Conservation (phyloP, 2,888 invertebrate genomes). For the Tipula unca region DNA sequence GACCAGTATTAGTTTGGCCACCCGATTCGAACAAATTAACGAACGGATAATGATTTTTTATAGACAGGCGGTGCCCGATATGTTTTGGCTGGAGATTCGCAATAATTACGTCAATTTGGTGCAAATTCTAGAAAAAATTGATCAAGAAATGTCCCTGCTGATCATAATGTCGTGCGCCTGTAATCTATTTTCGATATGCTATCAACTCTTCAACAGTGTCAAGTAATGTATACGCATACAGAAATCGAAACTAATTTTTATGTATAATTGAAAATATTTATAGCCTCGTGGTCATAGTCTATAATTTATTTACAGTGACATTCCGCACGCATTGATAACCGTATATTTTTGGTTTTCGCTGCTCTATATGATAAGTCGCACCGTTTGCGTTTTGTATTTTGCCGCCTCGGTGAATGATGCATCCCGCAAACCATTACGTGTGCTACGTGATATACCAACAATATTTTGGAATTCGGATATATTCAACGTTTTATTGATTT, state of each 20-base stretch:
- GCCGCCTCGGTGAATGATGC: slow-evolving; percentile 50
- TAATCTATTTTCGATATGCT: slow-evolving; percentile 65
- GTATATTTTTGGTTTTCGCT: slow-evolving; percentile 49
- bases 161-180: slow-evolving; percentile 58
- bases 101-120: slow-evolving; percentile 56
- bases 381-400: slow-evolving; percentile 46
- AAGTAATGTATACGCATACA: slow-evolving; percentile 20
- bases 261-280: no score
- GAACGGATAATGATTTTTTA: slow-evolving; percentile 34
- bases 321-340: background rate
- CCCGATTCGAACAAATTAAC: slow-evolving; percentile 55
- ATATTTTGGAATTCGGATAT: slow-evolving; percentile 40
- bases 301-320: background rate
- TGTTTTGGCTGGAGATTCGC: slow-evolving; percentile 57
- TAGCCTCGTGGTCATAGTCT: background rate
- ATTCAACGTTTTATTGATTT: slow-evolving; percentile 32
- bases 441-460: slow-evolving; percentile 40
- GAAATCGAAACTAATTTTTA: background rate
- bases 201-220: slow-evolving; percentile 54
- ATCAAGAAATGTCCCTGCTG: slow-evolving; percentile 51
- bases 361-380: slow-evolving; percentile 45
- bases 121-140: slow-evolving; percentile 50
- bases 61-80: slow-evolving; percentile 44
- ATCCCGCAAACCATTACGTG: slow-evolving; percentile 45
- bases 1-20: slow-evolving; percentile 53